Base-by-base conservation (phyloP, 92 coral and sea anemone species). In the Metridium senile region DNA sequence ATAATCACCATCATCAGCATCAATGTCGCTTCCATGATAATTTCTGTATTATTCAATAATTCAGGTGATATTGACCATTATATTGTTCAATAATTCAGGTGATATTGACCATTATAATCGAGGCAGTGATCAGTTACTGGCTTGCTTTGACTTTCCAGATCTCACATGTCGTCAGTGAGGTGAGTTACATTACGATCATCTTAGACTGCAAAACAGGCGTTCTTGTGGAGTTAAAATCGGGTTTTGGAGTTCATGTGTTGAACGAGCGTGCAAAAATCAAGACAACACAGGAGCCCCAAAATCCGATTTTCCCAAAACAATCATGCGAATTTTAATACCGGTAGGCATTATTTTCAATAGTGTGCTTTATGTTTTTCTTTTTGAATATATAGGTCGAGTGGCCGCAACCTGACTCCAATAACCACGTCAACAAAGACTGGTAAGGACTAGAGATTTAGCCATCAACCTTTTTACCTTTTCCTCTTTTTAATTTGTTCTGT, bases 141-240 rank as follows among this genome's bases (percentile, higher is more conserved):
- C 66, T 91, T 52, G 97, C 97, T 23, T 71, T 91, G 0, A 74
- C 70, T 8, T 91, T 91, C 79, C 97, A 91, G 72, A 89, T 85
- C 19, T 91, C 97, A 2, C 97, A 91, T 33, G 97, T 91, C 10
- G 97, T 88, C 65, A 88, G 93, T 31, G 97, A 91, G 86, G 97
- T 91, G 11, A 57, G 89, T 67, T 6, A n/a, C n/a, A n/a, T n/a
- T n/a, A n/a, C n/a, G n/a, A n/a, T n/a, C n/a, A n/a, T n/a, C n/a
- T n/a, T n/a, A n/a, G n/a, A n/a, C n/a, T n/a, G n/a, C n/a, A n/a
- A n/a, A n/a, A n/a, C n/a, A n/a, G n/a, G n/a, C n/a, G n/a, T n/a
- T n/a, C n/a, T n/a, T n/a, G n/a, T n/a, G n/a, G n/a, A n/a, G n/a
- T n/a, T n/a, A n/a, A n/a, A n/a, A n/a, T n/a, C n/a, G n/a, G n/a